Evolutionary conservation across 1,140 invertebrate genomes (phyloP).

Genomic region (Diploscapter pachys): DNA sequence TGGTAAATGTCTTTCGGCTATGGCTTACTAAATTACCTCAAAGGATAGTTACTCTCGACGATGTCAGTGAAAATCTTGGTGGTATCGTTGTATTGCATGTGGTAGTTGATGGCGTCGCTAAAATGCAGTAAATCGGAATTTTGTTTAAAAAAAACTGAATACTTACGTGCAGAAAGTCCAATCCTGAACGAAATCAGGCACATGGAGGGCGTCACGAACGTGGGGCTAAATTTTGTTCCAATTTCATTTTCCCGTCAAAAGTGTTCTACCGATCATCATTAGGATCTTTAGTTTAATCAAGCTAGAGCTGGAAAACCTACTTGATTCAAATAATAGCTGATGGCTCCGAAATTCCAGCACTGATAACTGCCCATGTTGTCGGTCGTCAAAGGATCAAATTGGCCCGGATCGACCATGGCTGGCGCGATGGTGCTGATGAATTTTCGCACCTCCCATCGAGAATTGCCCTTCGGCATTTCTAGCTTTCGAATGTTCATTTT

Average conservation of each 20-base stretch:
- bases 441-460: neutral
- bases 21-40: slow-evolving; percentile 38
- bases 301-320: too few relatives aligned
- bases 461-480: too few relatives aligned
- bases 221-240: slow-evolving; percentile 2
- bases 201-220: slow-evolving; percentile 61
- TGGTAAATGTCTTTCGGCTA: neutral
- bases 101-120: slow-evolving; percentile 29
- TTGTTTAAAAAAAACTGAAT: neutral
- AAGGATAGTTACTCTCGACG: slow-evolving; percentile 23
- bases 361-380: slow-evolving; percentile 36
- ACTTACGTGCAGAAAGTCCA: slow-evolving; percentile 61
- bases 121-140: slow-evolving; percentile 2
- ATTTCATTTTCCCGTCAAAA: too few relatives aligned
- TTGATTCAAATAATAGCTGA: slow-evolving; percentile 54
- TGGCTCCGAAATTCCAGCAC: slow-evolving; percentile 46
- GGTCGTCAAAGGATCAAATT: slow-evolving; percentile 28
- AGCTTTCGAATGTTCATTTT: neutral
- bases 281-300: too few relatives aligned
- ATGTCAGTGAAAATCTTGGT: slow-evolving; percentile 40
- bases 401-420: neutral
- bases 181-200: slow-evolving; percentile 53
- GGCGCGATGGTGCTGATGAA: neutral
- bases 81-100: slow-evolving; percentile 39
- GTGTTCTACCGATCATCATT: too few relatives aligned